phyloP scores from a whole-genome alignment of 2,888 invertebrate species.

The Miltochrista miniata region DNA sequence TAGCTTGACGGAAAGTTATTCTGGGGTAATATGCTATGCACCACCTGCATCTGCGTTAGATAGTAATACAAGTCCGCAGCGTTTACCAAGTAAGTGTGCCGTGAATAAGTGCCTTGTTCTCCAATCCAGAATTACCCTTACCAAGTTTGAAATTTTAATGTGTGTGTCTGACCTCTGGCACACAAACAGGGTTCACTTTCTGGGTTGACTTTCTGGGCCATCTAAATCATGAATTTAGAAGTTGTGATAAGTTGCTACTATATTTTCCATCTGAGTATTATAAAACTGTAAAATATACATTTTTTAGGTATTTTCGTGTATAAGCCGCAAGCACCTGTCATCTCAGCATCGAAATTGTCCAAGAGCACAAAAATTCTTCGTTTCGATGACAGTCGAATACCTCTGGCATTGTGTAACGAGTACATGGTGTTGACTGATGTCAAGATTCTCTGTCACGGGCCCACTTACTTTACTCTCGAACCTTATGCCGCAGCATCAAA shows the following conservation, averaged over 20 bases:
- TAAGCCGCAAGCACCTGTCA: not conserved
- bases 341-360: not conserved
- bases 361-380: not conserved
- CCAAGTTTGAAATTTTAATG: too few species aligned
- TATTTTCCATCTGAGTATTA: too few species aligned
- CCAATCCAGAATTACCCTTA: too few species aligned
- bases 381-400: not conserved
- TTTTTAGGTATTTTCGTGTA: not conserved
- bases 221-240: too few species aligned
- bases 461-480: not conserved
- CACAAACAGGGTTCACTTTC: too few species aligned
- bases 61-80: not conserved
- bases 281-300: too few species aligned
- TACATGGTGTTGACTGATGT: conserved; percentile 1
- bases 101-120: not conserved
- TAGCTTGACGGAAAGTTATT: not conserved
- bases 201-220: too few species aligned
- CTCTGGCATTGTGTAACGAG: not conserved
- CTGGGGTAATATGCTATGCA: not conserved
- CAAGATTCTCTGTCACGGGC: not conserved
- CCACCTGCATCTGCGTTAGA: too few species aligned
- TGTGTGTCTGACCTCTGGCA: too few species aligned
- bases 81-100: not conserved
- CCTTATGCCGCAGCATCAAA: not conserved
- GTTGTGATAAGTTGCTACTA: too few species aligned